Percentiles rank a stretch among this genome's conserved stretches.
Evolutionary conservation across 1,140 invertebrate species (phyloP).

Genomic region (silkworm (Bombyx mori)): DNA sequence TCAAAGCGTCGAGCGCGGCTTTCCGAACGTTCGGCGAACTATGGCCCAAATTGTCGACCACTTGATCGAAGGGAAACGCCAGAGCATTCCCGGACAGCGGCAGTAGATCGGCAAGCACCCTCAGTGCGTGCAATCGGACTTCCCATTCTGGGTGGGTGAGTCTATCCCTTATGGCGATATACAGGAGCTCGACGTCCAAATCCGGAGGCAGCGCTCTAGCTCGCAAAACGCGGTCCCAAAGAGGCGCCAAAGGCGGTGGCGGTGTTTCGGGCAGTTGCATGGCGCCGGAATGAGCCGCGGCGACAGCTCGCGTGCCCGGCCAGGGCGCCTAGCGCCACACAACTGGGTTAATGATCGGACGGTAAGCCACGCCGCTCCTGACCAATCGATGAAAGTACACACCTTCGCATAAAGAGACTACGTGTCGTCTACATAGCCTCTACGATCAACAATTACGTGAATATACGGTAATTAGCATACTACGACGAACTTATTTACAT

Average conservation of each 20-base stretch:
- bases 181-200: conserved; percentile 76
- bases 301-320: conserved; percentile 42
- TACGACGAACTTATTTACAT: too few relatives aligned
- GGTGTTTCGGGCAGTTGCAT: conserved; percentile 63
- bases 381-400: conserved; percentile 57
- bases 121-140: conserved; percentile 82
- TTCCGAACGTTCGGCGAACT: conserved; percentile 82
- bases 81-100: conserved; percentile 77
- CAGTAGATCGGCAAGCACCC: conserved; percentile 81
- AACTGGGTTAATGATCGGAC: conserved; percentile 69
- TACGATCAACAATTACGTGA: not conserved
- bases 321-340: conserved; percentile 50
- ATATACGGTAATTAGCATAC: not conserved
- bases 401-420: conserved; percentile 4
- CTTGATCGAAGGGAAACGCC: conserved; percentile 76
- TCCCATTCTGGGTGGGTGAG: conserved; percentile 86
- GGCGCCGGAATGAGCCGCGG: conserved; percentile 35
- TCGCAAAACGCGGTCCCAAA: conserved; percentile 83
- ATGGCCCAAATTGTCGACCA: conserved; percentile 82
- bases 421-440: not conserved
- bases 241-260: conserved; percentile 74
- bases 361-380: conserved; percentile 49
- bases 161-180: conserved; percentile 77
- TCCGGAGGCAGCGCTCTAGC: conserved; percentile 74
- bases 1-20: conserved; percentile 78